Evolutionary conservation across 2,113 vertebrate species (phyloP).

Genomic region (Manacus vitellinus): DNA sequence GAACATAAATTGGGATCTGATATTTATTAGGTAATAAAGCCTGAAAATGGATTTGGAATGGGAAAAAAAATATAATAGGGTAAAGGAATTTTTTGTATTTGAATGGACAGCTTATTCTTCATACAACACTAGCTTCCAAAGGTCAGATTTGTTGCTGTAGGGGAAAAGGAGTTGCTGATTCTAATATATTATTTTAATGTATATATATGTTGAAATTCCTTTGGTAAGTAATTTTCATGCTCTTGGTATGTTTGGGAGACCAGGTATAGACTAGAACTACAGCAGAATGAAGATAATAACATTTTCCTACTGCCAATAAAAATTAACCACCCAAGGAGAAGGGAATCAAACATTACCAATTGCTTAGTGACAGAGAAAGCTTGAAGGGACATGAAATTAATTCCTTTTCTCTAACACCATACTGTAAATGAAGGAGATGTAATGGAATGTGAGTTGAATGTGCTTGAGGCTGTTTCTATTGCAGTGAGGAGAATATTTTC

Average conservation of each 20-base stretch:
- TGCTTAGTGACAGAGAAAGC: neutral
- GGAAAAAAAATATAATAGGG: neutral
- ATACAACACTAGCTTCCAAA: neutral
- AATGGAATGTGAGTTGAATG: neutral
- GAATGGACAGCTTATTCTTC: neutral
- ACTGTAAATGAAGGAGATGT: neutral
- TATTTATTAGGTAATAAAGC: constrained; percentile 12
- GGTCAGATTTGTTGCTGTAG: neutral
- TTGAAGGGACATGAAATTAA: neutral
- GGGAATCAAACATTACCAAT: neutral
- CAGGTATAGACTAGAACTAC: neutral
- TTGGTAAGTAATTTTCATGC: neutral
- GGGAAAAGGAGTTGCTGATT: neutral
- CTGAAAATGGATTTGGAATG: neutral
- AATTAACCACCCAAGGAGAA: constrained; percentile 15
- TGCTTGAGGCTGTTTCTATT: neutral
- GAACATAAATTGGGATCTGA: neutral
- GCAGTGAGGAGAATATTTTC: neutral
- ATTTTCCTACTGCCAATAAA: constrained; percentile 10
- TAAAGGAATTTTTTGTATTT: neutral
- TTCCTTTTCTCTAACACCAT: neutral
- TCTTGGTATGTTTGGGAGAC: neutral
- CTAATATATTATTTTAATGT: neutral
- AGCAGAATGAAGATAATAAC: neutral
- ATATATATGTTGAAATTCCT: neutral